Base-by-base conservation (phyloP, 2,888 invertebrate genomes). In the Apotomis capreana region DNA sequence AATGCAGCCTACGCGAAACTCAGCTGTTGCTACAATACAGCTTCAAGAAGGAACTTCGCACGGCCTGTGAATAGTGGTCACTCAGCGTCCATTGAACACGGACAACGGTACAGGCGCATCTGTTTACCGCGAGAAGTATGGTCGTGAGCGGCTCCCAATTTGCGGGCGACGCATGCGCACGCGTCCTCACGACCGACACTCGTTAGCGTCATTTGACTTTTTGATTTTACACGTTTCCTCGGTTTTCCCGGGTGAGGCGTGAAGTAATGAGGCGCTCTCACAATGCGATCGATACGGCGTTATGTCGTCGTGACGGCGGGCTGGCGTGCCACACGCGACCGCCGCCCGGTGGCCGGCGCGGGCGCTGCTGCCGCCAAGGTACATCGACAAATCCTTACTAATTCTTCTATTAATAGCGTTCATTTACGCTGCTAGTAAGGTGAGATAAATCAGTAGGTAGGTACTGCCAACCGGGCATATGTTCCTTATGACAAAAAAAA, bases 281-380 rank as follows among this genome's bases (percentile, higher is more conserved):
- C 65, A 62, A 72, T 60, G 62, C 62, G 72, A 72, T 72, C 70
- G 70, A 70, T 70, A 70, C 58, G 67, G 36, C 52, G 52, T 69
- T 44, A 52, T 69, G 69, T 57, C 44, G 59, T 64, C n/a, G 36
- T 60, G 61, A 13, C 76, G 81, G 76, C 78, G 76, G 76, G 73
- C 37, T 78, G 73, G 79, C 81, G 76, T 79, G 79, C 78, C 73
- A 78, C 80, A 81, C 80, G 80, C 81, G 77, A 80, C 40, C 68
- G 64, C 52, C 49, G 40, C 40, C 36, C 67, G 67, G 55, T 58
- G 58, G 62, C 62, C 51, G 57, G 51, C 40, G 10, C 55, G n/a
- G 26, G 46, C 26, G 44, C 57, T n/a, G 15, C 57, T 26, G 49
- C 46, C 40, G 55, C 54, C 55, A 26, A 9, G 9, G 49, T 9